These are phyloP conservation scores for Drosophila trapezifrons DNA, from an alignment of 1,140 invertebrate genomes.

Conservation along the genomic window DNA sequence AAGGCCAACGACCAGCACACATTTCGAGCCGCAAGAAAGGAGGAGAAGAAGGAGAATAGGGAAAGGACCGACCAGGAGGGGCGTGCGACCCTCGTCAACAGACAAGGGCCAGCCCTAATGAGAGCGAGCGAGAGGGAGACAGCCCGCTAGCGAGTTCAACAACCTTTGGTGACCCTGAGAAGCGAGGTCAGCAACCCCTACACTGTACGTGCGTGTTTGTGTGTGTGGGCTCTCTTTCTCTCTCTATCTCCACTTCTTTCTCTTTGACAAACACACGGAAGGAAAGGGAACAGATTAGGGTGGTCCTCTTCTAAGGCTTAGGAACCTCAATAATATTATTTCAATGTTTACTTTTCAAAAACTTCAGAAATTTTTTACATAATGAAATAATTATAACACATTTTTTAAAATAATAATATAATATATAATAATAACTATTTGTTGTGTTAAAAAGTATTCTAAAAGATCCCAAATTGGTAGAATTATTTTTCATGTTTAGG, in stretches of 20 bases:
- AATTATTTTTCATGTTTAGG: no score
- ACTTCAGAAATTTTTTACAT: background rate
- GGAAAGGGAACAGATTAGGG: conserved; percentile 46
- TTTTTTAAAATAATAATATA: background rate
- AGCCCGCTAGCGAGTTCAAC: conserved; percentile 63
- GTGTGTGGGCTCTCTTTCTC: conserved; percentile 18
- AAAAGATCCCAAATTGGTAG: no score
- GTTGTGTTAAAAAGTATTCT: no score
- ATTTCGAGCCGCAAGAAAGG: conserved; percentile 57
- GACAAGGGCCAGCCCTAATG: conserved; percentile 26
- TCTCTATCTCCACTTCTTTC: conserved; percentile 8
- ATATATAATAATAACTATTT: no score
- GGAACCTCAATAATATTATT: background rate
- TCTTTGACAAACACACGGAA: conserved; percentile 45
- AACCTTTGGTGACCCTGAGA: conserved; percentile 83
- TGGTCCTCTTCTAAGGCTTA: conserved; percentile 5
- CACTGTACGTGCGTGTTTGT: conserved; percentile 19
- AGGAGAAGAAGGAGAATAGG: conserved; percentile 2
- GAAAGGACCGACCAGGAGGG: background rate
- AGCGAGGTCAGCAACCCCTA: conserved; percentile 83
- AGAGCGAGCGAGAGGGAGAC: conserved; percentile 21
- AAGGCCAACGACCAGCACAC: conserved; percentile 81
- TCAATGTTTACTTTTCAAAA: background rate
- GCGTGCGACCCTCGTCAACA: conserved; percentile 40
- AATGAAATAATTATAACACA: no score